Evolutionary conservation across 2,113 vertebrate genomes (phyloP).

Genomic region (Athene cunicularia): DNA sequence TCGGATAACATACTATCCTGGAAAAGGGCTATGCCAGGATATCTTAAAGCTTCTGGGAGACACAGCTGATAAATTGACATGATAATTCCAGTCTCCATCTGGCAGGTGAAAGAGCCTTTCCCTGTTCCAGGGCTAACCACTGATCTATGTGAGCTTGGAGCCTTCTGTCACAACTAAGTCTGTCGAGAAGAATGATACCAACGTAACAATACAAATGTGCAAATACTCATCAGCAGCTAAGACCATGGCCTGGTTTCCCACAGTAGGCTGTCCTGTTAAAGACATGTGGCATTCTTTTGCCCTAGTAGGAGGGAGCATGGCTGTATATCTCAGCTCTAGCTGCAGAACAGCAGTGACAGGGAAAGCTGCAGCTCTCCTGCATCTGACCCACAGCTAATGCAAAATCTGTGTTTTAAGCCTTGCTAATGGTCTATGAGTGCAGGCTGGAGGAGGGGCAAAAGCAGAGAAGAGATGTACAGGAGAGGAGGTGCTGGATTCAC

Average conservation of each 20-base stretch:
- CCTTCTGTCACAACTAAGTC: neutral
- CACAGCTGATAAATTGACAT: neutral
- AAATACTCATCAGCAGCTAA: neutral
- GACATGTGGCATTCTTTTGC: neutral
- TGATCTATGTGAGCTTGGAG: accelerated
- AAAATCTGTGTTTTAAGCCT: neutral
- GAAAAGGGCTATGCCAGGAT: neutral
- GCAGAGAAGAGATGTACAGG: neutral
- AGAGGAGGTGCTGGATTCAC: neutral
- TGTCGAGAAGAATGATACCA: neutral
- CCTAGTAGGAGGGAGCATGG: accelerated
- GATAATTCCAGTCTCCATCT: neutral
- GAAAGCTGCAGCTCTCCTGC: neutral
- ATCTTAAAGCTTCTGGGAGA: neutral
- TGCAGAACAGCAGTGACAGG: neutral
- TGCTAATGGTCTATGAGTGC: neutral
- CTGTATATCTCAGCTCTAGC: neutral
- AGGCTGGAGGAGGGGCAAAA: accelerated
- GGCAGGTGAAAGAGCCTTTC: neutral
- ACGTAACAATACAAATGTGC: neutral
- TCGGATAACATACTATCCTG: neutral
- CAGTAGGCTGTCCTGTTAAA: neutral
- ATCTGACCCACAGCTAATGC: neutral
- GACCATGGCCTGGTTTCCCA: neutral
- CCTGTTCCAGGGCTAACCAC: neutral